Base-by-base conservation (phyloP, 2,888 invertebrate species). In the Meghimatium bilineatum region DNA sequence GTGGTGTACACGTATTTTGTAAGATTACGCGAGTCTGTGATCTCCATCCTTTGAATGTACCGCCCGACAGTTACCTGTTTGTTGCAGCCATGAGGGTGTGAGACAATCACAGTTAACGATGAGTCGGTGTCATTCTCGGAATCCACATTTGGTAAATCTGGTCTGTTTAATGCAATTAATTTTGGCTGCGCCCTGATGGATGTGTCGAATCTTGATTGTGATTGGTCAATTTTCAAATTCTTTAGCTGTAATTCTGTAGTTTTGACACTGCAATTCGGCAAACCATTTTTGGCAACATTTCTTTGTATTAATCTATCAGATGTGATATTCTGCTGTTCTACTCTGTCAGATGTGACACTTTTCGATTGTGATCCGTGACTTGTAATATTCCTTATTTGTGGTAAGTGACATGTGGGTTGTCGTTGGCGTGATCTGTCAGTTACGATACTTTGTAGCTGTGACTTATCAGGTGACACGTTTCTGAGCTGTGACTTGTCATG, bases 51-150 rank as follows among this genome's bases (percentile, higher is more conserved):
- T 26, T 72, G n/a, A 29, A 34, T 49, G 29, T 72, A 72, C 2
- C 44, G n/a, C 1, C 72, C 72, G 17, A 72, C 23, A 14, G 44
- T 72, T 14, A 72, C 36, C 29, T 72, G 72, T n/a, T 72, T 72
- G 72, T 72, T 72, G 20, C 72, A 72, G 2, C 72, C 72, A 29
- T 72, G 72, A 10, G 72, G 72, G 14, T 72, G 72, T 8, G 72
- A 72, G 1, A 72, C 72, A 12, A 72, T 72, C 0, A 72, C 29
- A 3, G 72, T 72, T 44, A 72, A n/a, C 0, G 72, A 12, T n/a
- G 72, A 34, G n/a, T 29, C 23, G 29, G 44, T 44, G 2, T 14
- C 29, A 14, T 3, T 72, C 29, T 72, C 72, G 20, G 17, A 56
- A 14, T 8, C 20, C 20, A 12, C 56, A 56, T 56, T 17, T 56